Conservation (phyloP, 2,113 vertebrate genomes). For the Trachemys scripta region DNA sequence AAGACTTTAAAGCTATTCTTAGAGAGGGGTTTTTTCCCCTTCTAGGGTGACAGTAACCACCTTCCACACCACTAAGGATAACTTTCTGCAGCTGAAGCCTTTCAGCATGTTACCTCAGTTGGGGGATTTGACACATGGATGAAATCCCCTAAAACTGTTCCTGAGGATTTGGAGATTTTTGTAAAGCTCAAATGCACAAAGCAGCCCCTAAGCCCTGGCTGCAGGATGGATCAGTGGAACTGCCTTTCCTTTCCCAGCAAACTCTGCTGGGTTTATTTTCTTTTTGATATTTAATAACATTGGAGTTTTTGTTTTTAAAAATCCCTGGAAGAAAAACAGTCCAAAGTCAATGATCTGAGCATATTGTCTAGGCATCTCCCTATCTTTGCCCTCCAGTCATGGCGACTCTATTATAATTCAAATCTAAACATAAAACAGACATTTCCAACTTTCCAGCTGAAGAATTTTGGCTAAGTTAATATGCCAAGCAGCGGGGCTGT, state of each 20-base stretch:
- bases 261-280: background rate
- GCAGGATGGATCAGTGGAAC: constrained; percentile 43
- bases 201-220: constrained; percentile 45
- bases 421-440: background rate
- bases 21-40: background rate
- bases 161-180: constrained; percentile 50
- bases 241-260: constrained; percentile 8
- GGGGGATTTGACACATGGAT: constrained; percentile 59
- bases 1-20: background rate
- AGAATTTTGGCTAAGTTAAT: background rate
- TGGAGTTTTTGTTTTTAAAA: background rate
- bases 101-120: background rate
- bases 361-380: background rate
- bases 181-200: constrained; percentile 46
- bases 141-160: constrained; percentile 46
- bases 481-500: background rate
- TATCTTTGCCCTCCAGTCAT: constrained; percentile 34
- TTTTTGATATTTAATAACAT: background rate
- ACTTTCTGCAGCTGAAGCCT: background rate
- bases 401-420: constrained; percentile 29
- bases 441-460: too few species aligned
- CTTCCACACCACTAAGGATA: background rate
- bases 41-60: background rate
- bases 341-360: background rate
- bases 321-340: background rate